These are phyloP conservation scores for Trissonchulus sp. DNA, from an alignment of 2,888 invertebrate species.

Conservation along the genomic window DNA sequence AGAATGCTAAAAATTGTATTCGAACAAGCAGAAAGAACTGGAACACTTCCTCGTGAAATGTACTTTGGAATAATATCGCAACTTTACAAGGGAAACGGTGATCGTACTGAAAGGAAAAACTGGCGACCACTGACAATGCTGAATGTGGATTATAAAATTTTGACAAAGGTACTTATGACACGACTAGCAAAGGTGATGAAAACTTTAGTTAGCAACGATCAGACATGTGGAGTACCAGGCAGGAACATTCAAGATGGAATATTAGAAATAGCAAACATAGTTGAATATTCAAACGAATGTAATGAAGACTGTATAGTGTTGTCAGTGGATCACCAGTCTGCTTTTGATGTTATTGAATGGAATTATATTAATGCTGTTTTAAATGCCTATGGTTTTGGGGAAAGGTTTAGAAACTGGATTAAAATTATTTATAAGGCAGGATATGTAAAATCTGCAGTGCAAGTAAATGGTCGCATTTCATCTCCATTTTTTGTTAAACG, in stretches of 20 bases:
- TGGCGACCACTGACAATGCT: slow-evolving; percentile 21
- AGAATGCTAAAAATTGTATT: no score
- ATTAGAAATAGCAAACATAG: not conserved
- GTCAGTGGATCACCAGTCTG: slow-evolving; percentile 3
- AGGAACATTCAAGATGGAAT: slow-evolving; percentile 1
- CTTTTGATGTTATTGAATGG: slow-evolving; percentile 13
- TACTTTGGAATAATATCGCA: slow-evolving; percentile 22
- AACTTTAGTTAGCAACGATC: not conserved
- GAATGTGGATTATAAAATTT: slow-evolving; percentile 24
- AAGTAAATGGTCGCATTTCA: slow-evolving; percentile 23
- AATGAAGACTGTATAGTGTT: not conserved
- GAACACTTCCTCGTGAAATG: not conserved
- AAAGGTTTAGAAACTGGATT: not conserved
- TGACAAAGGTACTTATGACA: slow-evolving; percentile 2
- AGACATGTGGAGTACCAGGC: slow-evolving; percentile 18
- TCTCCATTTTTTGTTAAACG: not conserved
- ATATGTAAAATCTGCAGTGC: not conserved
- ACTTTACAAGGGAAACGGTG: slow-evolving; percentile 24
- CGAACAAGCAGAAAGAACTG: no score
- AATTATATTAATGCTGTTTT: not conserved
- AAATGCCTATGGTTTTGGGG: slow-evolving; percentile 5
- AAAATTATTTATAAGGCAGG: not conserved
- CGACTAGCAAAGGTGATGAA: not conserved
- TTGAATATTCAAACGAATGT: not conserved
- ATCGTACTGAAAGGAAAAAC: not conserved